Evolutionary conservation across 2,113 vertebrate species (phyloP), one percentile per base, ranked within the genome.

Genomic region (Micronycteris hirsuta): DNA sequence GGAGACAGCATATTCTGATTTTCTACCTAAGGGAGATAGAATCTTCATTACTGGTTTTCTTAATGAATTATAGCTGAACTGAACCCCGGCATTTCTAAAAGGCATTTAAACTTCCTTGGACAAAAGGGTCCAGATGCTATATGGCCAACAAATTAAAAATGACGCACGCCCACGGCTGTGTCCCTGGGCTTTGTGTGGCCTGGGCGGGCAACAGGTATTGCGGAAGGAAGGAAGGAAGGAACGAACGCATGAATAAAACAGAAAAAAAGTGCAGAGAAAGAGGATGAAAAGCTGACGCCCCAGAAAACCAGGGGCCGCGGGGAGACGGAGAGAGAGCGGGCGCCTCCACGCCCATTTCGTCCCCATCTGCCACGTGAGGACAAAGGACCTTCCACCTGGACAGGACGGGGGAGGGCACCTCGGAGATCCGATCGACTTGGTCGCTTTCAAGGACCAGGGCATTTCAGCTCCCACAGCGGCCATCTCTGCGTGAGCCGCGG

Each of bases 51-150:
- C 12, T 31, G n/a, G 63, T 31, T 12, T 22, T 38, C 24, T 47
- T 28, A 89, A 70, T 24, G 22, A 56, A 68, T 38, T 10, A 3
- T 12, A 52, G 65, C 49, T 47, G 24, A 41, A 7, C 3, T 24
- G 43, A 13, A 33, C 13, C 56, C 80, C 26, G 17, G 9, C 8
- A 0, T 5, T 89, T 33, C 38, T 43, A 31, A 73, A 70, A 71
- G 58, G 45, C 20, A 33, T 11, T 45, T 15, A 15, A 10, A 36
- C 19, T 15, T 36, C 43, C 58, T 36, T 7, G 24, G 16, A 84
- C 0, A 3, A 61, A 52, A 38, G 19, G 31, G 15, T 1, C 49
- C 45, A 3, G 1, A 0, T 0, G 17, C 10, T 17, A 12, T 1
- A 7, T 7, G 49, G 63, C 14, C n/a, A 3, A 6, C 15, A 36